Percentiles rank a stretch among this genome's conserved stretches.
These are phyloP conservation scores for Centropus unirufus DNA, from an alignment of 2,113 vertebrate species.

Conservation along the genomic window DNA sequence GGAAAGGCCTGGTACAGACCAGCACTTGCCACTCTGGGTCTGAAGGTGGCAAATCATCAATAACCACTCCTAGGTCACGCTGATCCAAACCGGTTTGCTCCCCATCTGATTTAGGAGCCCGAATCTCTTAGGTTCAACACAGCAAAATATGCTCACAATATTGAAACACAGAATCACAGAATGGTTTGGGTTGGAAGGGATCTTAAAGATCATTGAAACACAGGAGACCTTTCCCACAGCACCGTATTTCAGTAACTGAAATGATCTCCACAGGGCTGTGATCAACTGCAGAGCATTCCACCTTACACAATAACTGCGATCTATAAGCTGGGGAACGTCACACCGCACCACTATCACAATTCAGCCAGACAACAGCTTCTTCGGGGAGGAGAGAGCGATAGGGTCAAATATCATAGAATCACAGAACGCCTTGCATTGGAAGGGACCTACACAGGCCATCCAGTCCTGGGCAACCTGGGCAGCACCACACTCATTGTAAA, in stretches of 20 bases:
- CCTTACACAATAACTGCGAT: too few relatives aligned
- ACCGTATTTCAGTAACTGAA: background rate
- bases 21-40: background rate
- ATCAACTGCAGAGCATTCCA: background rate
- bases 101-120: background rate
- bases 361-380: background rate
- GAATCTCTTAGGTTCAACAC: background rate
- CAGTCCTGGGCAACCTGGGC: too few relatives aligned
- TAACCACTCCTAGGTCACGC: background rate
- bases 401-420: background rate
- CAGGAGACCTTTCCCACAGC: background rate
- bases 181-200: too few relatives aligned
- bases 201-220: too few relatives aligned
- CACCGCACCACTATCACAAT: background rate
- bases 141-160: background rate
- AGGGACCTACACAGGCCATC: too few relatives aligned
- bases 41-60: accelerated
- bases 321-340: background rate
- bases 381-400: background rate
- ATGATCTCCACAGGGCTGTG: background rate
- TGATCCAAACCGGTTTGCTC: background rate
- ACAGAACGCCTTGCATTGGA: too few relatives aligned
- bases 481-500: too few relatives aligned
- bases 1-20: background rate
- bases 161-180: background rate